Conservation (phyloP, 2,888 invertebrate genomes). For the Ashinkailepas kermadecensis region DNA sequence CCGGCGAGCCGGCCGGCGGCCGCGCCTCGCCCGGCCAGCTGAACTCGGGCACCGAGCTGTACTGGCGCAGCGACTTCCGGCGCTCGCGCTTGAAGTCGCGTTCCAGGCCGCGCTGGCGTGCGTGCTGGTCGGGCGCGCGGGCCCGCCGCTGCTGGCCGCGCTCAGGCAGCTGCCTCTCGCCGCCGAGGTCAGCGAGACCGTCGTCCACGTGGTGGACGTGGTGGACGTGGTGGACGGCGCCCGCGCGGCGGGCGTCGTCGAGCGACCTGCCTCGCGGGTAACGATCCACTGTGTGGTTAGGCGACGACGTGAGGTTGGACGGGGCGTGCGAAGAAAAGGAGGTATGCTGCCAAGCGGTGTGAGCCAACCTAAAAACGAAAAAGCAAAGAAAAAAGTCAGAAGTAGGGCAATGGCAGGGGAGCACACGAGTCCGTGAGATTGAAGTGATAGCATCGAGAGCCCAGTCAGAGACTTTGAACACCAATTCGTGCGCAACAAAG, state of each 20-base stretch:
- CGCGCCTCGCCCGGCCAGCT: not conserved
- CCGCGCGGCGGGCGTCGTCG: not conserved
- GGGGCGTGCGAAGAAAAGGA: conserved; percentile 23
- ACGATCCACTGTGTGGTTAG: conserved; percentile 10
- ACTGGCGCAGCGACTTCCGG: conserved; percentile 9
- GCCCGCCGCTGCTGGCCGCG: not conserved
- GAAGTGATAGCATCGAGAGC: conserved; percentile 1
- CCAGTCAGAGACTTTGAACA: not conserved
- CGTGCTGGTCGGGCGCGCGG: not conserved
- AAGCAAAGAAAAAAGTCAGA: conserved; percentile 22
- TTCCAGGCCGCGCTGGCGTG: not conserved
- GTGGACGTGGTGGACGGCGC: not conserved
- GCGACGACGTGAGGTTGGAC: conserved; percentile 9
- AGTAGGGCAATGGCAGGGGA: not conserved
- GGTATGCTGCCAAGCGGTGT: conserved; percentile 24
- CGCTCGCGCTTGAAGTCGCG: conserved; percentile 20
- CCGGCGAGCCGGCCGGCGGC: not conserved
- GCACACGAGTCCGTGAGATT: not conserved
- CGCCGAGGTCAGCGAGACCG: not conserved
- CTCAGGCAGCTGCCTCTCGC: not conserved
- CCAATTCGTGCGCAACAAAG: conserved; percentile 11
- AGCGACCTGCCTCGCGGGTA: conserved; percentile 14
- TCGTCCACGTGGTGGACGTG: not conserved
- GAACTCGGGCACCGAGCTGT: conserved; percentile 22
- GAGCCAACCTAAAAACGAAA: conserved; percentile 17